A percentile compares a stretch with the other conserved stretches of the same genome.
Evolutionary conservation across 2,113 vertebrate species (phyloP).

Genomic region (Onychostruthus taczanowskii): DNA sequence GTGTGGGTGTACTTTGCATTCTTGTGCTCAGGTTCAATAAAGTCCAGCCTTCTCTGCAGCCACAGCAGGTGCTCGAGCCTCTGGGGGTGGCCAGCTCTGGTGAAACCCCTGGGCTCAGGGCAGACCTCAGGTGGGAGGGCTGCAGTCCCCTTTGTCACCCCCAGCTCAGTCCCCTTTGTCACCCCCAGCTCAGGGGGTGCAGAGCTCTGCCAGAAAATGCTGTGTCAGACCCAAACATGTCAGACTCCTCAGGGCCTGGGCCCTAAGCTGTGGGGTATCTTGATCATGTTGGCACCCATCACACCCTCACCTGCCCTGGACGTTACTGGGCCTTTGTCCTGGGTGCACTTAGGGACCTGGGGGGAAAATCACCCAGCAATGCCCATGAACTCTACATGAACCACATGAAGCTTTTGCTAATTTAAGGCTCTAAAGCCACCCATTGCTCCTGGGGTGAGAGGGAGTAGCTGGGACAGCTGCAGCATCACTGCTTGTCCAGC

Average conservation of each 20-base stretch:
- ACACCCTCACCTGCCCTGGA: not conserved
- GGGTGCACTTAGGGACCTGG: rapidly evolving
- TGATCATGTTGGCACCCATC: not conserved
- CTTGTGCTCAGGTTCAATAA: not conserved
- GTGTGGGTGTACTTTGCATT: not conserved
- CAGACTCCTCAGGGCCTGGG: not conserved
- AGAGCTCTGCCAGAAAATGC: not conserved
- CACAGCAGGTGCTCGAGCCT: not conserved
- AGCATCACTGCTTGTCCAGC: not conserved
- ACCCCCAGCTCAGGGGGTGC: not conserved
- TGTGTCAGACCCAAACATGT: not conserved
- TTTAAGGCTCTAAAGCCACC: not conserved
- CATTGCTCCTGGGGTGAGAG: rapidly evolving
- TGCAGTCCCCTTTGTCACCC: not conserved
- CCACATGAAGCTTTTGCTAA: not conserved
- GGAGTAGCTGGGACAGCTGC: not conserved
- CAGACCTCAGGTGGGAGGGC: not conserved
- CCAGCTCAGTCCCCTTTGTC: not conserved
- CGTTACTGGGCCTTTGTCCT: not conserved
- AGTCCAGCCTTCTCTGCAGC: conserved; percentile 21
- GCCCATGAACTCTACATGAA: not conserved
- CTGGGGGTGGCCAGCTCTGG: not conserved
- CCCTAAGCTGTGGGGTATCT: not conserved
- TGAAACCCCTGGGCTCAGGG: not conserved
- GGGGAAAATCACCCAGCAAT: not conserved